Base-by-base conservation (phyloP, 2,888 invertebrate species). In the Drosophila lutescens region DNA sequence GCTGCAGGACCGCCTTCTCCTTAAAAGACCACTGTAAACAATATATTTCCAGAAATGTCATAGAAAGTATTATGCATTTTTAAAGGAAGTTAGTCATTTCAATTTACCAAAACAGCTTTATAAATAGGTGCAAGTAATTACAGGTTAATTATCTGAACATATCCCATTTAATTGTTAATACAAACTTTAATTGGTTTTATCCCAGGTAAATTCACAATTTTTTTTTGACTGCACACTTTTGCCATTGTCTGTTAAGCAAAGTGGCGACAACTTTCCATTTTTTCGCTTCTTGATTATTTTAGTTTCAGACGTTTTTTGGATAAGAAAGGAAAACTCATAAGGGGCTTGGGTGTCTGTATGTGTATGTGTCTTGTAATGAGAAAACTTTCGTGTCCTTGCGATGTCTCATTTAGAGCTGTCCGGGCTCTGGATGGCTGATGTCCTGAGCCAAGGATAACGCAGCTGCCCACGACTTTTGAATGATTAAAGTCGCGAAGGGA, bases 311-410 rank as follows among this genome's bases (percentile, higher is more conserved):
- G 49, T 70, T 82, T 79, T 80, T 71, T 80, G 58, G 53, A 17
- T n/a, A n/a, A 43, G 50, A 50, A 63, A 17, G 38, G 23, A 56
- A 44, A 53, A 46, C 46, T 50, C 65, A 70, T 72, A 81, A 80
- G 80, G 49, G 40, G 36, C 41, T 55, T 46, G n/a, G 12, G 38
- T 36, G 15, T 51, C 30, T 51, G 38, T 59, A 54, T 50, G 60
- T 53, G 60, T 69, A 76, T 71, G 54, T 61, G 80, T 82, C 87
- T 87, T 34, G 49, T 91, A 91, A 91, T 91, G 91, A 91, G 91
- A 91, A 91, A 91, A 91, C 86, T 91, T 91, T 89, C 80, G 75
- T 86, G 80, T 81, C 81, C 82, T 81, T 82, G 87, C 85, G n/a
- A 87, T 85, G 88, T 87, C 82, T 82, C 82, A 87, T 82, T 82